Conservation (phyloP, 2,797 vertebrate species). For the Sciurus carolinensis region DNA sequence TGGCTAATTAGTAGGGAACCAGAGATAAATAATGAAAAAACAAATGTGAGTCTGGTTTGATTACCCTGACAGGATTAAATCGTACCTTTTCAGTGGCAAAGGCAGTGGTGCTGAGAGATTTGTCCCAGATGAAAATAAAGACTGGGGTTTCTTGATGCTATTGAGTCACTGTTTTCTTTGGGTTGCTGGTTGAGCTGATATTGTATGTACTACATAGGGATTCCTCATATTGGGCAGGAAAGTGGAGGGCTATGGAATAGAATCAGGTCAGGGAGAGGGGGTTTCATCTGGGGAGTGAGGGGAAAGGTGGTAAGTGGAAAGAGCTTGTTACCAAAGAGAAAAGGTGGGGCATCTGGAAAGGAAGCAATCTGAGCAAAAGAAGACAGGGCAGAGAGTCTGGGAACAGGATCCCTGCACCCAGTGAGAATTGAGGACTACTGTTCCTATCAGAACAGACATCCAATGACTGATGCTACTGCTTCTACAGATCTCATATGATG, state of each 20-base stretch:
- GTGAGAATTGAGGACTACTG: background rate
- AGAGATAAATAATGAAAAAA: background rate
- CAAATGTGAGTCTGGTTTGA: background rate
- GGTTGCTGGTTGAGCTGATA: background rate
- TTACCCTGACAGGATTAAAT: background rate
- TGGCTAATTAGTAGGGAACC: conserved; percentile 26
- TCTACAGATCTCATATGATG: background rate
- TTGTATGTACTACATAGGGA: no score
- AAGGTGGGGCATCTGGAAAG: background rate
- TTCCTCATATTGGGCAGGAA: background rate
- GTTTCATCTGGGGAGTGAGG: background rate
- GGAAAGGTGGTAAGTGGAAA: background rate
- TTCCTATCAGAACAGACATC: background rate
- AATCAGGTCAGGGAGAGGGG: background rate
- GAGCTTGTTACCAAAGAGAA: background rate
- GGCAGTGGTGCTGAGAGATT: background rate
- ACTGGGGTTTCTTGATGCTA: background rate
- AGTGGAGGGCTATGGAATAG: background rate
- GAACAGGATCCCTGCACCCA: background rate
- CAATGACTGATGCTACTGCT: background rate
- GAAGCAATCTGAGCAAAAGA: background rate
- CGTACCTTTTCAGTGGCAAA: background rate
- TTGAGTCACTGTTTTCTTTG: background rate
- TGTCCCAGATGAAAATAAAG: background rate
- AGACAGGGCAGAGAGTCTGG: background rate